Base-by-base conservation (phyloP, 2,888 invertebrate genomes). In the Synanthedon formicaeformis region DNA sequence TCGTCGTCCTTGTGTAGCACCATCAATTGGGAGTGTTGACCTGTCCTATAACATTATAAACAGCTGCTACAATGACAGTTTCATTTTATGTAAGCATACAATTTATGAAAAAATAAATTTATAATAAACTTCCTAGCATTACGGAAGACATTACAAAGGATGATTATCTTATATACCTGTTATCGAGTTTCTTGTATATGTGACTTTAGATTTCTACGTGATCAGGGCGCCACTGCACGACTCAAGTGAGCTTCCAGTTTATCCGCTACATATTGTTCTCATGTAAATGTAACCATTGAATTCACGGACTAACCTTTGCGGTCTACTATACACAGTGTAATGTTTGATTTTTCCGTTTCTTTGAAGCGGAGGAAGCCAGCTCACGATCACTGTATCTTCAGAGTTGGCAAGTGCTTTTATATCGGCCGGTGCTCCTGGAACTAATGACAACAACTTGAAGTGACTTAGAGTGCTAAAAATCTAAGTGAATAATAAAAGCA, bases 361-460 rank as follows among this genome's bases (percentile, higher is more conserved):
- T 67, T 93, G 92, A 54, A 88, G 74, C 3, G 96, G 96, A n/a
- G 92, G 90, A 57, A 94, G 85, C 96, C 96, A 96, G 60, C 95
- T 93, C 50, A 96, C 92, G 59, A 95, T 85, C 63, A 96, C 92
- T 52, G 94, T 92, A 71, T 94, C 94, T 59, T 92, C 92, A 13
- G 95, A 93, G 66, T 94, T 88, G 0, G 95, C 92, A 34, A 93
- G 82, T 0, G 94, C 95, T 80, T 96, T 96, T 59, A 96, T 93
- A 58, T 92, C 92, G 40, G 92, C 92, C 5, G 96, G 96, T 27
- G 94, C 90, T 53, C 94, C 95, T 45, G 96, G 96, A 64, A 95
- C 96, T 94, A 65, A 50, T 62, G 34, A 34, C 10, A 34, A 10
- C 10, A 34, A 34, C 34, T 34, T 34, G 34, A 34, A 45, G 45